These are phyloP conservation scores for Lomographa bimaculata DNA, from an alignment of 2,888 invertebrate species.

Conservation along the genomic window DNA sequence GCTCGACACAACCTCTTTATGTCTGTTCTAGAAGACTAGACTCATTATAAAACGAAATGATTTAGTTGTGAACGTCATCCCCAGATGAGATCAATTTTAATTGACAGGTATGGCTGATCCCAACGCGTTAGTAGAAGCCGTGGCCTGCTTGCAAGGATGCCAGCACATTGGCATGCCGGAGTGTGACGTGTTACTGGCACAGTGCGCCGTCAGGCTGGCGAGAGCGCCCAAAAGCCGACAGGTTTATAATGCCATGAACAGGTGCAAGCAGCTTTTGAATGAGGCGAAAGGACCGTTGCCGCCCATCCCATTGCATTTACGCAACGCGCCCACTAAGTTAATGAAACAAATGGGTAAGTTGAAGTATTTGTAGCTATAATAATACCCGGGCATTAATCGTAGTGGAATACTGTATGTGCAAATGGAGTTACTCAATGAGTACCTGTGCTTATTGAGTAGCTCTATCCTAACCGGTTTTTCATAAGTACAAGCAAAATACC, in stretches of 20 bases:
- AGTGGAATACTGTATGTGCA: too few relatives aligned
- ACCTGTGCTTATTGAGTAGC: too few relatives aligned
- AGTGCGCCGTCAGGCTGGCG: conserved; percentile 90
- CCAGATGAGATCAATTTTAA: too few relatives aligned
- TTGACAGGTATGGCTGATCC: conserved; percentile 88
- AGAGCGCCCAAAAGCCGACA: conserved; percentile 89
- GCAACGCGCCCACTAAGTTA: conserved; percentile 91
- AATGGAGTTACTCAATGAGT: too few relatives aligned
- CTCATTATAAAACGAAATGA: too few relatives aligned
- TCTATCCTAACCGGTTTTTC: too few relatives aligned
- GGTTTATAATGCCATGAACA: conserved; percentile 82
- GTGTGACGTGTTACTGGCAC: conserved; percentile 89
- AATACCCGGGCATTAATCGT: too few relatives aligned
- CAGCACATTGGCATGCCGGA: conserved; percentile 93
- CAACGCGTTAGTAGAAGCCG: conserved; percentile 86
- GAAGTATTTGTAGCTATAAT: too few relatives aligned
- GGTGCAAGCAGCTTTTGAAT: conserved; percentile 84
- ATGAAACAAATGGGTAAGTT: conserved; percentile 88
- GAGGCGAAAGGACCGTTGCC: conserved; percentile 88
- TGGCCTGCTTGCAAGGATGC: conserved; percentile 90
- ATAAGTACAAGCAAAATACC: too few relatives aligned
- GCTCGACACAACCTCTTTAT: too few relatives aligned
- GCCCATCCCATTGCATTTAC: conserved; percentile 89
- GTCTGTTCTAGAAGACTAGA: too few relatives aligned
- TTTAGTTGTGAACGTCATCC: too few relatives aligned